Evolutionary conservation across 2,888 invertebrate genomes (phyloP), one percentile per base, ranked within the genome.

Genomic region (Melitaea athalia): DNA sequence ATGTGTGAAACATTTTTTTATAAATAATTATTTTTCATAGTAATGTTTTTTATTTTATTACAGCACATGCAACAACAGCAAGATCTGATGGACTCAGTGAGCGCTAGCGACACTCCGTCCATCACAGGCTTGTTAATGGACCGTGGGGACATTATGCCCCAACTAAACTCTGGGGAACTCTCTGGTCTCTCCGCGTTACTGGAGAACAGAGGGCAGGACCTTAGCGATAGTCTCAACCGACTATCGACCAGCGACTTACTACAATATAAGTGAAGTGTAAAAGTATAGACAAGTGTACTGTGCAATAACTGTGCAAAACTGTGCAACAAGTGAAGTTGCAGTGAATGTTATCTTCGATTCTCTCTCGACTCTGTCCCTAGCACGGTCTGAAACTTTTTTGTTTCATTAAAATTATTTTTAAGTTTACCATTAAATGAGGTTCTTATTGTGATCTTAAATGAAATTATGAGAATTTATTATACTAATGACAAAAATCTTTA

Each of bases 151-250:
- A 81, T 77, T 1, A 69, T 75, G 11, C 84, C 88, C 64, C 86
- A 85, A 69, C 85, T 93, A 50, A 91, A 89, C 77, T 93, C 93
- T 1, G 87, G 88, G 68, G 94, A 94, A 72, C 88, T 94, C 68
- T 91, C 93, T 63, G 91, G 89, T 53, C 69, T 79, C 62, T 75
- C 72, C 60, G 75, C 75, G 61, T 74, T 64, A 57, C 73, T 74
- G 71, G 77, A 38, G 38, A 38, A 74, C 70, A 73, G 78, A 17
- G 76, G 72, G 6, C 78, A 76, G 15, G 83, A 83, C 72, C 82
- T 86, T 70, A 81, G 78, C 74, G 85, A 86, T 77, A 82, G 83
- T 67, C 83, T 87, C 75, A 80, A 76, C 61, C 72, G 80, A 11
- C 83, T 88, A 50, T 84, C 86, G 76, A 85, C 86, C 52, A 79